Conservation (phyloP, 2,797 vertebrate species). For the Morelia viridis region DNA sequence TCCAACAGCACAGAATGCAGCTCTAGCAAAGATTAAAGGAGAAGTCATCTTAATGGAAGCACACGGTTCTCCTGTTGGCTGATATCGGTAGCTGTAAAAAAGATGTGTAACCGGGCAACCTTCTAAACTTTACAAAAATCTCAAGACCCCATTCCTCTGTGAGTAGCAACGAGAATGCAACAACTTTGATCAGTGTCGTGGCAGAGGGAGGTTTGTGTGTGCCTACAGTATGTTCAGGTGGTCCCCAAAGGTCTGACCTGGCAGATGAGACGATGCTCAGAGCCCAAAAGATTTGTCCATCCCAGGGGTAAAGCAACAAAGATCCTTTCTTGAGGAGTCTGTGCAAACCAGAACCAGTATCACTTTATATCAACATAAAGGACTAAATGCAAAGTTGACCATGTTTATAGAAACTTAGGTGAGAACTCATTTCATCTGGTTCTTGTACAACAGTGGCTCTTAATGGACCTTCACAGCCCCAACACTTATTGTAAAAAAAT, state of each 20-base stretch:
- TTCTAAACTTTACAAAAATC: too few species aligned
- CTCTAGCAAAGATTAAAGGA: too few species aligned
- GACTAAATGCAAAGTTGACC: conserved; percentile 8
- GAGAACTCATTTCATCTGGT: neutral
- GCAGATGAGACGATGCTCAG: too few species aligned
- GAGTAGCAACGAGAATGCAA: too few species aligned
- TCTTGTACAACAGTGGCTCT: neutral
- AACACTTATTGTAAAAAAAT: neutral
- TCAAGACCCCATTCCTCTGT: too few species aligned
- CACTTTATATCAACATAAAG: conserved; percentile 14
- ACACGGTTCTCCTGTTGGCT: too few species aligned
- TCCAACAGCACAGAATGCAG: neutral
- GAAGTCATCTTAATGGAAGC: neutral
- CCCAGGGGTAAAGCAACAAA: neutral
- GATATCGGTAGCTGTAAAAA: too few species aligned
- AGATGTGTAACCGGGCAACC: too few species aligned
- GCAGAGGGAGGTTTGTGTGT: neutral
- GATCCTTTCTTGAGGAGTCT: neutral
- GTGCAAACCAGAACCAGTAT: neutral
- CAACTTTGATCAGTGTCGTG: neutral
- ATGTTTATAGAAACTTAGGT: conserved; percentile 27
- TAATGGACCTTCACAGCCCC: neutral
- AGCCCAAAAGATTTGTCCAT: too few species aligned
- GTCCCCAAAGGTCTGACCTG: too few species aligned
- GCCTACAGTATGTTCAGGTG: too few species aligned